A percentile compares a stretch with the other conserved stretches of the same genome.
phyloP scores from a whole-genome alignment of 1,140 invertebrate species.

The Drosophila obscura region DNA sequence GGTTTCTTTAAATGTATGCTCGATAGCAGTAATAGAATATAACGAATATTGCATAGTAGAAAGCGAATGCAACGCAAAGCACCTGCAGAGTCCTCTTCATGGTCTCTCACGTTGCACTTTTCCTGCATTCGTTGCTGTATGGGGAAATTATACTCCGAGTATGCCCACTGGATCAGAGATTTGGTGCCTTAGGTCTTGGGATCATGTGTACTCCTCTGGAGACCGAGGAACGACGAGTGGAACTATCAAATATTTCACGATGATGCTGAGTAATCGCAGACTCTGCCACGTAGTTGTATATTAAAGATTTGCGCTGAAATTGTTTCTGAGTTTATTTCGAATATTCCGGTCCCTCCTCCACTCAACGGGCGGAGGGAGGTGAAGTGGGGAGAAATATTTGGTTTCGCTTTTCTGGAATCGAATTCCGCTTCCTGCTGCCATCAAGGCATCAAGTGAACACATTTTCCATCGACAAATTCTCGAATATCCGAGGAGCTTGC shows the following conservation, averaged over 20 bases:
- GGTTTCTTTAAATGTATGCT: slow-evolving; percentile 48
- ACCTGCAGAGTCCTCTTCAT: slow-evolving; percentile 65
- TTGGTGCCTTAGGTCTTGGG: slow-evolving; percentile 37
- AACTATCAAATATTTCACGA: not conserved
- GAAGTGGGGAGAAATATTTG: not conserved
- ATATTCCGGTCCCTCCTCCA: not conserved
- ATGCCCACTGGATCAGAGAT: not conserved
- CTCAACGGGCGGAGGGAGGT: too few relatives aligned
- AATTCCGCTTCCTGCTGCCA: too few relatives aligned
- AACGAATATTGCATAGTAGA: slow-evolving; percentile 72
- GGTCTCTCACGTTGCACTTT: slow-evolving; percentile 34
- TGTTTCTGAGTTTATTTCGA: slow-evolving; percentile 29
- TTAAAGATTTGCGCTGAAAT: slow-evolving; percentile 16
- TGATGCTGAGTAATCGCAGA: slow-evolving; percentile 25
- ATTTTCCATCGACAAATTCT: too few relatives aligned
- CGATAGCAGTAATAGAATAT: slow-evolving; percentile 75
- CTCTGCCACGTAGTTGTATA: not conserved
- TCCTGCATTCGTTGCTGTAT: slow-evolving; percentile 2
- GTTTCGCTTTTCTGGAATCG: too few relatives aligned
- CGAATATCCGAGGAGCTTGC: too few relatives aligned
- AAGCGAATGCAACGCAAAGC: slow-evolving; percentile 59
- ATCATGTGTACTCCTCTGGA: slow-evolving; percentile 20
- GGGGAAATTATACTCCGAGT: slow-evolving; percentile 37
- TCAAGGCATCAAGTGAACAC: too few relatives aligned
- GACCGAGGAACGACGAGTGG: slow-evolving; percentile 3